Base-by-base conservation (phyloP, 1,140 invertebrate genomes). In the Halyomorpha halys region DNA sequence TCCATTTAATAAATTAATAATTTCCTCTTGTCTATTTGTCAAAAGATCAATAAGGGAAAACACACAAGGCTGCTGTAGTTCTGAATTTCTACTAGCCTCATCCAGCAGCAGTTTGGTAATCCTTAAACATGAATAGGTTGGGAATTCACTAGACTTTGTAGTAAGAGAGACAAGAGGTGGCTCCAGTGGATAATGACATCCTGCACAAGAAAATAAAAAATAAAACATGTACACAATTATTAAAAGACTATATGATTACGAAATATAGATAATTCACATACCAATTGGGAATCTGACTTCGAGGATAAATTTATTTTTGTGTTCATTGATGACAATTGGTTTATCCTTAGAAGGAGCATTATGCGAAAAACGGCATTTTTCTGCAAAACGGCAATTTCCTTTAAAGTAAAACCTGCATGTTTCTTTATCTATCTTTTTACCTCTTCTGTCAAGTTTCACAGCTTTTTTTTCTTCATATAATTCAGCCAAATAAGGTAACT, bases 321-420 rank as follows among this genome's bases (percentile, higher is more conserved):
- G 59, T 62, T 71, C 68, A 47, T 71, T 67, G 60, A 75, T 66
- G 69, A 72, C 70, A 75, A 69, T 59, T 72, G 68, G 75, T 65
- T 74, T 70, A 59, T 68, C 65, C 66, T 73, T 74, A 65, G 71
- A 74, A 63, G 77, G 75, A 56, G 73, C 72, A 71, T 84, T 77
- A 74, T 89, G 86, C n/a, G 79, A 79, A 77, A 84, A 88, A 70
- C 81, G 80, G 74, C 87, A 89, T 71, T 83, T 86, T 62, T 76
- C 74, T 23, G 82, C 84, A 76, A 78, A 88, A 71, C 81, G 82
- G 73, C 86, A 89, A 68, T 78, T 25, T 51, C 85, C 85, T 69
- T 78, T 79, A 59, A 82, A 69, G 70, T 83, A 86, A 69, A 85
- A 81, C 73, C 81, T 80, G 75, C 86, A 89, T 30, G 81, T 73